phyloP scores from a whole-genome alignment of 2,888 invertebrate species.

The Phaedon cochleariae region DNA sequence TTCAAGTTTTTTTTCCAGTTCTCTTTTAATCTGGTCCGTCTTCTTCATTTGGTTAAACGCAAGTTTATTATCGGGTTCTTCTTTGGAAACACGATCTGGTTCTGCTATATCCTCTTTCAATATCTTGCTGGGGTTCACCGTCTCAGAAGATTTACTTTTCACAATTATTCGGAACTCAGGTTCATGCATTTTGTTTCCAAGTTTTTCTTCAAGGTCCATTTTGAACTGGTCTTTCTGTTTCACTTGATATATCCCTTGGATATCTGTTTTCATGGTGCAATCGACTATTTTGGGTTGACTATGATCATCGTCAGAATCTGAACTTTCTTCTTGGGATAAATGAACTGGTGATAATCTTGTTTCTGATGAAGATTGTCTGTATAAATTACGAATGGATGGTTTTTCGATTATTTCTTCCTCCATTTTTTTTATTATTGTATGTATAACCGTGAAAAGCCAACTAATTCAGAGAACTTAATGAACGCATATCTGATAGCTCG shows the following conservation, averaged over 20 bases:
- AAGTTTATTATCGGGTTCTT: no score
- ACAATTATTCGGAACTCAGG: not conserved
- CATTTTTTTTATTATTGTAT: conserved; percentile 33
- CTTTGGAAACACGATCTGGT: no score
- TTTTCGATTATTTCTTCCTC: conserved; percentile 47
- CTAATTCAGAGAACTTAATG: not conserved
- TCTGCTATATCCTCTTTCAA: no score
- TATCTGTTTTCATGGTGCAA: conserved; percentile 17
- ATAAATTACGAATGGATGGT: conserved; percentile 49
- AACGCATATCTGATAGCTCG: no score
- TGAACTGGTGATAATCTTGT: conserved; percentile 49
- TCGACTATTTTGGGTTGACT: conserved; percentile 28
- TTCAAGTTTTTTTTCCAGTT: no score
- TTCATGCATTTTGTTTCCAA: not conserved
- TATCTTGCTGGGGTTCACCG: not conserved
- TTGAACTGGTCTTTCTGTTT: not conserved
- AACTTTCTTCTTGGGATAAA: conserved; percentile 41
- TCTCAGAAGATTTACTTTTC: no score
- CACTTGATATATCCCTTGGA: not conserved
- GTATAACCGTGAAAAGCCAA: no score
- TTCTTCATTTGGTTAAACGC: no score
- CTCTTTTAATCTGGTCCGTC: no score
- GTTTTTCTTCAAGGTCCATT: not conserved
- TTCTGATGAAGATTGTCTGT: conserved; percentile 54
- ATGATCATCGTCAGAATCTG: conserved; percentile 20